Conservation (phyloP, 2,113 vertebrate genomes). For the Psettodes erumei region DNA sequence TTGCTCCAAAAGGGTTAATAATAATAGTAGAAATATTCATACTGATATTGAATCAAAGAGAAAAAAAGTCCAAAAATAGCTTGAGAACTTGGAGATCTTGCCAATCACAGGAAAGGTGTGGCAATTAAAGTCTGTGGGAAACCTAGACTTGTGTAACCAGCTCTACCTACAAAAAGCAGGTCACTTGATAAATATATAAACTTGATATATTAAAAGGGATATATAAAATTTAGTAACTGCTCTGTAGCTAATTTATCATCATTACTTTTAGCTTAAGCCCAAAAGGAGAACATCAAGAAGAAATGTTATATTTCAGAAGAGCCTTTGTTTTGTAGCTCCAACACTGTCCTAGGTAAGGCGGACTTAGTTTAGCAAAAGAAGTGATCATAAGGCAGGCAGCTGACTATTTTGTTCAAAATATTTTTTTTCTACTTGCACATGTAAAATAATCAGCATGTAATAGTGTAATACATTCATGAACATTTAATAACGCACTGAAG, state of each 20-base stretch:
- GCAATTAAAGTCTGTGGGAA: background rate
- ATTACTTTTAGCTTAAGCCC: background rate
- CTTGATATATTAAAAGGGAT: too few species aligned
- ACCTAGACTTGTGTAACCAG: background rate
- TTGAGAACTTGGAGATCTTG: too few species aligned
- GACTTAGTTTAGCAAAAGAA: background rate
- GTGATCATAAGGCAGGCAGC: background rate
- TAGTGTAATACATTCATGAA: background rate
- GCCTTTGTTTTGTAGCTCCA: too few species aligned
- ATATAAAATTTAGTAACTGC: too few species aligned
- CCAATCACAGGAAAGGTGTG: background rate
- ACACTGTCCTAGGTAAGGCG: too few species aligned
- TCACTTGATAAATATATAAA: too few species aligned
- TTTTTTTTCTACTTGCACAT: background rate
- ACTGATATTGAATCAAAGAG: too few species aligned
- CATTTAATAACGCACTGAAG: background rate
- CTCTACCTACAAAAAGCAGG: background rate
- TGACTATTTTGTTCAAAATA: background rate
- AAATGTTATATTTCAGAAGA: background rate
- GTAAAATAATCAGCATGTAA: background rate
- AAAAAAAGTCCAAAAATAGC: too few species aligned
- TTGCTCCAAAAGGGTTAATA: too few species aligned
- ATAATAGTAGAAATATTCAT: too few species aligned
- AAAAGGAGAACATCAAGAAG: background rate
- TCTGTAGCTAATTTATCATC: too few species aligned